These are phyloP conservation scores for Galaxea fascicularis DNA, from an alignment of 92 coral and sea anemone species.

Conservation along the genomic window DNA sequence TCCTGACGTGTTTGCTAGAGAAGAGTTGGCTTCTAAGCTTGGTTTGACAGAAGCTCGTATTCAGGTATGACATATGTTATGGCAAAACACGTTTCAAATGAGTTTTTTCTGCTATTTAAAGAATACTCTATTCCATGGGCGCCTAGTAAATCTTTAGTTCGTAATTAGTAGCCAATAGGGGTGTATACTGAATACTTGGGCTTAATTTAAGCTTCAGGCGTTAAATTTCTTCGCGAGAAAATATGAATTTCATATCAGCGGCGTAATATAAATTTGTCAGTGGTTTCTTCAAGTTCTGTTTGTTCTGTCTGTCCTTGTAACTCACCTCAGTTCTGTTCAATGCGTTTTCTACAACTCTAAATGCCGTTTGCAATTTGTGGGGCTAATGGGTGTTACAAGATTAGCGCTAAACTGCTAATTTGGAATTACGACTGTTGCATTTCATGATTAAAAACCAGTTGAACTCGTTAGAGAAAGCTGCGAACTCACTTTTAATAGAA, in stretches of 20 bases:
- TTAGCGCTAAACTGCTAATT: neutral
- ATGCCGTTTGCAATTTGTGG: neutral
- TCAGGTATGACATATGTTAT: conserved; percentile 69
- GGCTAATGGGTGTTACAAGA: neutral
- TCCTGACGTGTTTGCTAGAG: conserved; percentile 98
- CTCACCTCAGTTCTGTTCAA: neutral
- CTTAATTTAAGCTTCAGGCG: neutral
- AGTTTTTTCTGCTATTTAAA: neutral
- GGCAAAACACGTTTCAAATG: neutral
- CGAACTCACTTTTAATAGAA: neutral
- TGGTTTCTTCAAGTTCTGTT: neutral
- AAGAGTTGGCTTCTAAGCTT: conserved; percentile 94
- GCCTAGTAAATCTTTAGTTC: neutral
- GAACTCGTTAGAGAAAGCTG: neutral
- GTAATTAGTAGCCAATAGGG: neutral
- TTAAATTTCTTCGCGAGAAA: too few relatives aligned
- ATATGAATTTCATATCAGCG: neutral
- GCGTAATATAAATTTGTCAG: neutral
- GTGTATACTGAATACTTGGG: neutral
- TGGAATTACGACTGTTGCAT: neutral
- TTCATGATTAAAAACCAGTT: neutral
- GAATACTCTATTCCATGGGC: neutral
- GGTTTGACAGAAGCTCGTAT: conserved; percentile 97
- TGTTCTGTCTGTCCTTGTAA: neutral
- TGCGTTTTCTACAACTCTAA: neutral